Percentiles rank a stretch among this genome's conserved stretches.
These are phyloP conservation scores for Cancer borealis DNA, from an alignment of 2,888 invertebrate species.

Conservation along the genomic window DNA sequence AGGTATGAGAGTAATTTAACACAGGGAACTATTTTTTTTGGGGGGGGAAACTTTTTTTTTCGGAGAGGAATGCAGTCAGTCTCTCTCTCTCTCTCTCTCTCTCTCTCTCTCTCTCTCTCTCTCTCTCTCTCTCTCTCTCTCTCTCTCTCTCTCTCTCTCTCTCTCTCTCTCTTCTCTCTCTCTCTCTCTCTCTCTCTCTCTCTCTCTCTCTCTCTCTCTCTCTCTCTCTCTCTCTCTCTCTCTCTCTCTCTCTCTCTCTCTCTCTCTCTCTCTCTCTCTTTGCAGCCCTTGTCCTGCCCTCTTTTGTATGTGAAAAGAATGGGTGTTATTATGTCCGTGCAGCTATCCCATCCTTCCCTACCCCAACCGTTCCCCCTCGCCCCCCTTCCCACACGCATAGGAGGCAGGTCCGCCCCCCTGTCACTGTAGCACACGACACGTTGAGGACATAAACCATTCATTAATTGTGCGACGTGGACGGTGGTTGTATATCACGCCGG, in stretches of 20 bases:
- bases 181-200: no score
- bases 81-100: neutral
- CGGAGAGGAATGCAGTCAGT: neutral
- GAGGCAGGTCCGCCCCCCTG: neutral
- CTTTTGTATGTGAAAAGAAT: neutral
- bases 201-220: no score
- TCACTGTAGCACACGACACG: neutral
- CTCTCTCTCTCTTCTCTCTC: no score
- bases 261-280: constrained; percentile 12
- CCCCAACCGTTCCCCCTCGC: neutral
- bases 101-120: constrained; percentile 1
- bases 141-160: constrained; percentile 5
- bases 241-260: constrained; percentile 20
- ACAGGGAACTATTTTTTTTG: no score
- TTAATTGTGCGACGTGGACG: neutral
- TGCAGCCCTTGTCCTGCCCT: neutral
- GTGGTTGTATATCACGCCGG: neutral
- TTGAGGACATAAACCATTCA: neutral
- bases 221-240: neutral
- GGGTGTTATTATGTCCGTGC: neutral
- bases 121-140: constrained; percentile 16
- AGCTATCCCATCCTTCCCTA: neutral
- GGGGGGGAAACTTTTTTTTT: neutral
- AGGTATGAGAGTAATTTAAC: no score
- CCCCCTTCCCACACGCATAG: neutral